Percentiles rank a stretch among this genome's conserved stretches.
phyloP scores from a whole-genome alignment of 2,797 vertebrate genomes.

The Acipenser oxyrinchus region DNA sequence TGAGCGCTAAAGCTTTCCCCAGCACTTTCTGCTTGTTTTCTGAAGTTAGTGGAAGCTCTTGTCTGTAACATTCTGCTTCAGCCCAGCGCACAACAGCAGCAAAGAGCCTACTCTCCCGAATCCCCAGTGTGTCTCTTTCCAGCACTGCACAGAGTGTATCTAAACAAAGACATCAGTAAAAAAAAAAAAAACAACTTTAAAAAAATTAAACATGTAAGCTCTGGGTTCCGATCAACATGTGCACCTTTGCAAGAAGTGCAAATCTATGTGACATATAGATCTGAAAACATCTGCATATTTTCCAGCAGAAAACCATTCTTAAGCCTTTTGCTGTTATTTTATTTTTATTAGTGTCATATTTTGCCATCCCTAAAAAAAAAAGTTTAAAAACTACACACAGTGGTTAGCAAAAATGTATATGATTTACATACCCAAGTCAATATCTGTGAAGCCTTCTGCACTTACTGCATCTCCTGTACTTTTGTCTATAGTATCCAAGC shows the following conservation, averaged over 20 bases:
- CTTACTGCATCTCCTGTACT: conserved; percentile 61
- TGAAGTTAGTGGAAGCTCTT: conserved; percentile 57
- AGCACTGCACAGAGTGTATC: conserved; percentile 78
- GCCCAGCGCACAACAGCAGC: conserved; percentile 68
- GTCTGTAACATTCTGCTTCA: conserved; percentile 66
- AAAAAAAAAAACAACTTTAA: too few species aligned
- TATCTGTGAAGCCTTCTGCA: conserved; percentile 69
- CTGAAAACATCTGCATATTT: too few species aligned
- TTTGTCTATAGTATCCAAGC: conserved; percentile 64
- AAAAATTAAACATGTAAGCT: too few species aligned
- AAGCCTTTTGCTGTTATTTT: too few species aligned
- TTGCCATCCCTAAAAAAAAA: too few species aligned
- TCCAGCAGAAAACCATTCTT: too few species aligned
- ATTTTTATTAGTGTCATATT: too few species aligned
- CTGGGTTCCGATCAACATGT: too few species aligned
- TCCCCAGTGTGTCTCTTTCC: conserved; percentile 87
- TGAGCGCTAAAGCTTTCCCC: conserved; percentile 63
- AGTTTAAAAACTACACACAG: too few species aligned
- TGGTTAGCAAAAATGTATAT: neutral
- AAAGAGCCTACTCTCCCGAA: conserved; percentile 42
- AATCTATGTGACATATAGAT: too few species aligned
- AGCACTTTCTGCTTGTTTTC: conserved; percentile 68
- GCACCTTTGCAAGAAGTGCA: too few species aligned
- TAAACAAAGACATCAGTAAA: conserved; percentile 20
- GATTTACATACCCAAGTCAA: conserved; percentile 57